Base-by-base conservation (phyloP, 53 echinoderm and acorn worm genomes). In the Arbacia lixula region DNA sequence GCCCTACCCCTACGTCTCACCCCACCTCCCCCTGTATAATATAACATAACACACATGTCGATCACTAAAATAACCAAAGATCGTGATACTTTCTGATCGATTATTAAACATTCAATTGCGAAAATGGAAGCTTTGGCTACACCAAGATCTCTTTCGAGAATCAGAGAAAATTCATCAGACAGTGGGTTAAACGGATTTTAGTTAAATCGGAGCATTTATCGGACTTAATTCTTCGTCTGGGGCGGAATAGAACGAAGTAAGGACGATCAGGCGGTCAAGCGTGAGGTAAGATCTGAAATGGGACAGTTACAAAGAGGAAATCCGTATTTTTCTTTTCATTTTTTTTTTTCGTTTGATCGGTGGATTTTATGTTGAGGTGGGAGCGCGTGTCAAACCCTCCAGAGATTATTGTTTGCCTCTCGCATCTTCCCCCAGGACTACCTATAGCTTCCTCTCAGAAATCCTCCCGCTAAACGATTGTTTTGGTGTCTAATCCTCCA, bases 221-320 rank as follows among this genome's bases (percentile, higher is more conserved):
- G 43, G 43, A 43, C 69, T 69, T 69, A 69, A 43, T 16, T 69
- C 43, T 69, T 29, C n/a, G n/a, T n/a, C 43, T 41, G 69, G 43
- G 69, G 43, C 40, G 69, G 24, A 43, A 16, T 43, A 69, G 43
- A 27, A 69, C 4, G 28, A 69, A 66, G 66, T 66, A 66, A 43
- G 28, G 24, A 43, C 53, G 31, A 28, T 77, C 58, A 43, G 34
- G 36, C 34, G 55, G 77, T 38, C 60, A 58, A n/a, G 77, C 77
- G 77, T 39, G 40, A 20, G 77, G 58, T 77, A 58, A 22, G 57
- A 77, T 77, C 77, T 77, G 77, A 77, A 57, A 77, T 58, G 37
- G 58, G 58, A 77, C 77, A 77, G 58, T 69, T 69, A 69, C 66
- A 69, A 43, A 69, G 49, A 46, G 49, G 41, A n/a, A n/a, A n/a